Evolutionary conservation across 1,140 invertebrate species (phyloP), one percentile per base, ranked within the genome.

Genomic region (Bombus haemorrhoidalis): DNA sequence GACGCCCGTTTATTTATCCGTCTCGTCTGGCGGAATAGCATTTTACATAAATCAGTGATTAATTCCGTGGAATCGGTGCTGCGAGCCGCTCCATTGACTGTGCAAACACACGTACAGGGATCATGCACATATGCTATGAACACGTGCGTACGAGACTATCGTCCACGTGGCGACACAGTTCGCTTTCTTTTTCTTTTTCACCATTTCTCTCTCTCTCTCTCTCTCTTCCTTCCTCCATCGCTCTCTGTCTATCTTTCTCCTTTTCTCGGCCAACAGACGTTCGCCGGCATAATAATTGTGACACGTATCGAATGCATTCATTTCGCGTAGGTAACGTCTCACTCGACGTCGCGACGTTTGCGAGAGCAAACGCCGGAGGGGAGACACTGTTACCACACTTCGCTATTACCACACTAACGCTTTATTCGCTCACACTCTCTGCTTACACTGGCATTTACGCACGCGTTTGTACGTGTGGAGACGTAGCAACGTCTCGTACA

Each of bases 221-320:
- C 8, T 68, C 22, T 39, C 8, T 69, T 4, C 6, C 39, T 72
- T 15, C 13, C 13, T 47, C 15, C 13, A 15, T 15, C 69, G n/a
- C 28, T 22, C 39, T 32, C 13, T 34, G 15, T 34, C 8, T 37
- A 37, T 69, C 18, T 69, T 37, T 39, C 32, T 12, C 28, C 8
- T n/a, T 43, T 15, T 37, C 25, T 22, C 10, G 59, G 13, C 32
- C 32, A 87, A 76, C 72, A 57, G 73, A n/a, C 68, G 80, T 79
- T 59, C 32, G 18, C 41, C 64, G 28, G 62, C 73, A 53, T 64
- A 71, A 47, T 57, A 76, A 89, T 78, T 80, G 85, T 89, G 85
- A 92, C 91, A 89, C 83, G 85, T 90, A 92, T 92, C 87, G 88
- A 91, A 92, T 81, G 86, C 90, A 88, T 92, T 91, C 86, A 91